Base-by-base conservation (phyloP, 23 tunicate species). In the Phallusia fumigata region DNA sequence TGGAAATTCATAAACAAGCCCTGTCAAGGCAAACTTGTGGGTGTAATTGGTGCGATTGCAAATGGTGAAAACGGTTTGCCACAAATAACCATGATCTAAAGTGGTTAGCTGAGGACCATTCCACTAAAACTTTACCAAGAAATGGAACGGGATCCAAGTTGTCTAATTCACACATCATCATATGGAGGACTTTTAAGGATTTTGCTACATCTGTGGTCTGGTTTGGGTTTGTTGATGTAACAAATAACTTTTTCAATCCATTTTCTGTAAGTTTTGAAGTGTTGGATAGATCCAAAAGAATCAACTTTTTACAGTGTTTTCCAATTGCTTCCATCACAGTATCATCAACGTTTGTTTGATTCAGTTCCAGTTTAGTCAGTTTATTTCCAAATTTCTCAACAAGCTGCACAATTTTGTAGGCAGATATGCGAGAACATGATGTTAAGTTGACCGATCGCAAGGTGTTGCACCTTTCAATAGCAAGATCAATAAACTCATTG, bases 251-350 rank as follows among this genome's bases (percentile, higher is more conserved):
- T 74, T 16, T 74, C 10, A 74, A 19, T 11, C 35, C 35, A 33
- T 31, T 34, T 58, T 22, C 69, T 58, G 69, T 24, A 22, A 58
- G 28, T 58, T 24, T 24, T 21, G 26, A 18, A 31, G 45, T 33
- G n/a, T 74, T 30, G 28, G 33, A 11, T 52, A 84, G 77, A 51
- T 77, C 31, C 36, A 84, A 64, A 35, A 31, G n/a, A 30, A 36
- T 22, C 24, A 84, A 30, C 11, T 84, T 77, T 0, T 11, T 32
- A 36, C 88, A 84, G 10, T 64, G 6, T 19, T 26, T 11, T 6
- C 88, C 88, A 53, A 84, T 77, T 18, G 73, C 44, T 21, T 84
- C 45, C 33, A 84, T 34, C 28, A 84, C 74, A 30, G 32, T 53
- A 30, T 12, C 35, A 35, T 77, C 52, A 28, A 77, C n/a, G 30